Conservation (phyloP, 2,113 vertebrate species). For the Cromileptes altivelis region DNA sequence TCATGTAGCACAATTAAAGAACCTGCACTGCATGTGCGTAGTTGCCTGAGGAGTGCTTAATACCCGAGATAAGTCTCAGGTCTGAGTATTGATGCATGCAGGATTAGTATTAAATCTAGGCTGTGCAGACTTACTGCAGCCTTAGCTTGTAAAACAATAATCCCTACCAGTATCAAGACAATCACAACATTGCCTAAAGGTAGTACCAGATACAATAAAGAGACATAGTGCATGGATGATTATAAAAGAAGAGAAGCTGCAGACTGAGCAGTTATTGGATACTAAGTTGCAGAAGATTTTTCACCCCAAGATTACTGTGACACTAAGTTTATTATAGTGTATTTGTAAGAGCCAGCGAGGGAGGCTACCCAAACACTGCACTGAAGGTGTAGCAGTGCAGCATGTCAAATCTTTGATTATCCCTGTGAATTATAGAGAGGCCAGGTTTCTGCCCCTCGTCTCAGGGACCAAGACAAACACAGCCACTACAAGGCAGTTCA, state of each 20-base stretch:
- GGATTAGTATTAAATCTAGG: slow-evolving; percentile 68
- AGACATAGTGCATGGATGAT: slow-evolving; percentile 42
- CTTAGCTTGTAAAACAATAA: slow-evolving; percentile 75
- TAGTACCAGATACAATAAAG: slow-evolving; percentile 44
- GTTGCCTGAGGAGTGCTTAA: slow-evolving; percentile 54
- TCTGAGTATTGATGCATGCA: slow-evolving; percentile 59
- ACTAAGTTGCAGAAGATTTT: slow-evolving; percentile 48
- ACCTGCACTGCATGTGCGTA: slow-evolving; percentile 29
- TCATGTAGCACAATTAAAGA: slow-evolving; percentile 39
- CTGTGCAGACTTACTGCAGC: slow-evolving; percentile 55
- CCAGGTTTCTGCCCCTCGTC: slow-evolving; percentile 45
- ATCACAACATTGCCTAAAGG: slow-evolving; percentile 61
- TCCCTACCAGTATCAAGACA: slow-evolving; percentile 52
- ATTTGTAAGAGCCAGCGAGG: slow-evolving; percentile 37
- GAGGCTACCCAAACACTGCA: slow-evolving; percentile 31
- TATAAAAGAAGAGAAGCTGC: slow-evolving; percentile 37
- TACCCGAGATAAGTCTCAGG: slow-evolving; percentile 54
- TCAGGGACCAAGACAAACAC: slow-evolving; percentile 62
- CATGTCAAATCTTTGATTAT: slow-evolving; percentile 75
- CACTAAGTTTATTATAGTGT: slow-evolving; percentile 59
- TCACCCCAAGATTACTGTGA: slow-evolving; percentile 59
- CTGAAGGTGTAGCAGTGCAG: slow-evolving; percentile 61
- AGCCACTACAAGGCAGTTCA: slow-evolving; percentile 66
- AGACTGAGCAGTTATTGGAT: slow-evolving; percentile 49
- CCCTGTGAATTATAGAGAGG: slow-evolving; percentile 64